Conservation (phyloP, 2,113 vertebrate species). For the Amblyopsis rosae region DNA sequence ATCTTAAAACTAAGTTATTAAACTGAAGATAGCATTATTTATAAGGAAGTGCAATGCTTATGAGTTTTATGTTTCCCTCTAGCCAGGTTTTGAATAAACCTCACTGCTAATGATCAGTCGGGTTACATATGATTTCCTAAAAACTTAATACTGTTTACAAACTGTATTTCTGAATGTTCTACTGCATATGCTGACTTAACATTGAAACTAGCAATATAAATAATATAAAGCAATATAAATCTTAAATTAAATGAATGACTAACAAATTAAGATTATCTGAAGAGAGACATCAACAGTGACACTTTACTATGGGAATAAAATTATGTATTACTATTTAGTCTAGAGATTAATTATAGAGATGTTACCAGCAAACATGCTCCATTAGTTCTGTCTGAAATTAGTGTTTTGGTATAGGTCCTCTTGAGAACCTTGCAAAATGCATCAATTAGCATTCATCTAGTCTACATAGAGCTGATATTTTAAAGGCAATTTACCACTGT, state of each 20-base stretch:
- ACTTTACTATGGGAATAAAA: slow-evolving; percentile 13
- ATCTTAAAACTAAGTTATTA: slow-evolving; percentile 20
- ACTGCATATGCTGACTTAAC: slow-evolving; percentile 34
- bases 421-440: slow-evolving; percentile 21
- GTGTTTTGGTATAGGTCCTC: slow-evolving; percentile 18
- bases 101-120: background rate
- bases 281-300: slow-evolving; percentile 2
- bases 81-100: no score
- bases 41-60: slow-evolving; percentile 17
- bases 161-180: background rate
- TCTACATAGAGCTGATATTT: slow-evolving; percentile 26
- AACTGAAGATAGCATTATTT: slow-evolving; percentile 24
- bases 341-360: background rate
- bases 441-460: slow-evolving; percentile 33
- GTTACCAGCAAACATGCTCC: background rate
- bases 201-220: slow-evolving; percentile 20
- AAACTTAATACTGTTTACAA: slow-evolving; percentile 29
- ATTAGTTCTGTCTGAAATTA: background rate
- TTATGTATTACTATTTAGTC: background rate
- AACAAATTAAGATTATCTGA: slow-evolving; percentile 16
- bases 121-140: background rate
- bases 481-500: slow-evolving; percentile 22
- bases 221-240: slow-evolving; percentile 31
- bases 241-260: background rate
- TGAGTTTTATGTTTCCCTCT: slow-evolving; percentile 30